A percentile compares a stretch with the other conserved stretches of the same genome.
phyloP scores from a whole-genome alignment of 2,797 vertebrate species.

The Chrosomus eos region DNA sequence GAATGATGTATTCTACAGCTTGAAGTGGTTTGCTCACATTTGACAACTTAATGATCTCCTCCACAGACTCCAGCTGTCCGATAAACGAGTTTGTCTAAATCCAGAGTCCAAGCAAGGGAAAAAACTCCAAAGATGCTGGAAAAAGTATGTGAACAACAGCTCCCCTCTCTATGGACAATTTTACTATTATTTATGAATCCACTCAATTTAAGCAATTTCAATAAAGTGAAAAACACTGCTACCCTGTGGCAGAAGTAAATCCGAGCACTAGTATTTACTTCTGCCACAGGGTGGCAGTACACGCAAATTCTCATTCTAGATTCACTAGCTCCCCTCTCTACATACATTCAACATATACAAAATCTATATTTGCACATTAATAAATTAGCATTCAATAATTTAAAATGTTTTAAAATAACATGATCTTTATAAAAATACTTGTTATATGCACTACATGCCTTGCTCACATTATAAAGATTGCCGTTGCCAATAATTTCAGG shows the following conservation, averaged over 20 bases:
- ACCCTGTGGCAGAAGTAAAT: slow-evolving; percentile 59
- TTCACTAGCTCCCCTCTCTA: neutral
- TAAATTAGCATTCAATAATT: neutral
- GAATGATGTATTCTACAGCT: neutral
- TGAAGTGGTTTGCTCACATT: neutral
- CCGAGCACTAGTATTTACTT: neutral
- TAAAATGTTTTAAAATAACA: neutral
- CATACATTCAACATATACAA: neutral
- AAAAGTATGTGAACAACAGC: slow-evolving; percentile 41
- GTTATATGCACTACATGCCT: neutral
- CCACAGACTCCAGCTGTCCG: slow-evolving; percentile 42
- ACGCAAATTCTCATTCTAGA: neutral
- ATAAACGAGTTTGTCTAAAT: slow-evolving; percentile 49
- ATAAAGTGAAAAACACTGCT: slow-evolving; percentile 57
- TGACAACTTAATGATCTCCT: slow-evolving; percentile 5
- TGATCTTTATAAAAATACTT: neutral
- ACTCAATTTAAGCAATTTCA: neutral
- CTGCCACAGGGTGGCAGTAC: neutral
- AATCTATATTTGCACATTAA: neutral
- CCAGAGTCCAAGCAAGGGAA: slow-evolving; percentile 53
- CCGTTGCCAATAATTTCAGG: neutral
- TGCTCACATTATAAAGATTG: neutral
- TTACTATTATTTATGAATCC: neutral
- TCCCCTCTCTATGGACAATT: too few relatives aligned
- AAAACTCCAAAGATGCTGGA: slow-evolving; percentile 59